Evolutionary conservation across 1,140 invertebrate species (phyloP).

Genomic region (Brachionus koreanus): DNA sequence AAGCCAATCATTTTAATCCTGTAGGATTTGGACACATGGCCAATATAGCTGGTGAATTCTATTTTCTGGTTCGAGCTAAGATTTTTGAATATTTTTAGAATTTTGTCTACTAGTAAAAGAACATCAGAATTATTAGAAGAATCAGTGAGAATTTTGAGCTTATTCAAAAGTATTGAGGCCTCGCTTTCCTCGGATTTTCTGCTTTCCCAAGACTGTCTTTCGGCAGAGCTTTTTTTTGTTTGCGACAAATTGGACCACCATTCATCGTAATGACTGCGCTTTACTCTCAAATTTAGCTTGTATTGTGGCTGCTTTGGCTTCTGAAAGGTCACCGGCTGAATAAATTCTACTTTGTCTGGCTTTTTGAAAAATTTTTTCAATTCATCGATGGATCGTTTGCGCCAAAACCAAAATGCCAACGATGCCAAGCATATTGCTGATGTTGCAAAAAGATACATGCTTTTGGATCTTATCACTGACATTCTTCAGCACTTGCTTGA

Average conservation of each 20-base stretch:
- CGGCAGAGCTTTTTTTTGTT: background rate
- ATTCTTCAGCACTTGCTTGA: background rate
- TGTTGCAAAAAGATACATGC: conserved; percentile 6
- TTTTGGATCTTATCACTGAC: background rate
- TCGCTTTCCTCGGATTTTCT: background rate
- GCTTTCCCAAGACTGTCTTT: background rate
- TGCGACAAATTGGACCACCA: background rate
- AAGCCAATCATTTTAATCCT: background rate
- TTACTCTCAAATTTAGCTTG: background rate
- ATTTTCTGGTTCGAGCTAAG: background rate
- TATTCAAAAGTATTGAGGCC: background rate
- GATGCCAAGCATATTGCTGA: conserved; percentile 27
- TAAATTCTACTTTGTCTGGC: background rate
- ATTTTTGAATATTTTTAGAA: background rate
- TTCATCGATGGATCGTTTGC: background rate
- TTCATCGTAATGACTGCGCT: background rate
- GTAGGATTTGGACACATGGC: background rate
- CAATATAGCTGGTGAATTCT: background rate
- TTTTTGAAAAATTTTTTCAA: conserved; percentile 23
- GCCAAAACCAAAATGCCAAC: background rate
- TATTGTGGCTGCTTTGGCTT: background rate
- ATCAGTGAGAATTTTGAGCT: background rate
- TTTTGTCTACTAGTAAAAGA: background rate
- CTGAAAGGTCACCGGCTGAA: background rate
- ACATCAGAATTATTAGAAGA: background rate